These are phyloP conservation scores for Encarsia formosa DNA, from an alignment of 2,888 invertebrate species.

Conservation along the genomic window DNA sequence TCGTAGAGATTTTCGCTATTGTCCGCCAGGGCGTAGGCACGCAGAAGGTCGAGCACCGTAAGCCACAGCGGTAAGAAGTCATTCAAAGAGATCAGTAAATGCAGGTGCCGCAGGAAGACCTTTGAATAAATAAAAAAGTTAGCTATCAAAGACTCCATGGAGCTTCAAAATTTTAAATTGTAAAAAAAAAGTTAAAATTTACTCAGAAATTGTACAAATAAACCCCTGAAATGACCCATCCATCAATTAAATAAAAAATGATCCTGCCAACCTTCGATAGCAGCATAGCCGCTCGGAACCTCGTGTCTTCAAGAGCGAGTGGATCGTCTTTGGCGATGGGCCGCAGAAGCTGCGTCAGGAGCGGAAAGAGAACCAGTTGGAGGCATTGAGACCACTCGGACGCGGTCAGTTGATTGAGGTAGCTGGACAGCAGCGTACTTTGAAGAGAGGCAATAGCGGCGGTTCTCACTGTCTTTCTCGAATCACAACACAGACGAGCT, in stretches of 20 bases:
- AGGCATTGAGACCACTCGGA: conserved; percentile 95
- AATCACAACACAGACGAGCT: conserved; percentile 89
- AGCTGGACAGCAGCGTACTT: conserved; percentile 87
- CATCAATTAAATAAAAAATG: no score
- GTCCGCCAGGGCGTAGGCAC: conserved; percentile 86
- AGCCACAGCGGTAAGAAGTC: conserved; percentile 89
- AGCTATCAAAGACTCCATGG: no score
- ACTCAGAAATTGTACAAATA: not conserved
- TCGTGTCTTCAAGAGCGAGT: conserved; percentile 74
- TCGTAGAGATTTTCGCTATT: conserved; percentile 84
- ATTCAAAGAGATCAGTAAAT: conserved; percentile 75
- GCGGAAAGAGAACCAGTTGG: conserved; percentile 87
- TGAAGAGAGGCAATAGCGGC: conserved; percentile 93
- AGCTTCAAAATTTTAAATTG: no score
- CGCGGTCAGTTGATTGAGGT: conserved; percentile 82
- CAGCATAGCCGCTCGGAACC: conserved; percentile 84
- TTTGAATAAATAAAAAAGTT: no score
- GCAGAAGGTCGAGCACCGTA: conserved; percentile 86
- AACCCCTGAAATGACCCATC: no score
- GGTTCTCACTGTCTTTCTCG: conserved; percentile 79
- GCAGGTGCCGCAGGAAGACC: conserved; percentile 90
- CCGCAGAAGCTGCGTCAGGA: conserved; percentile 76
- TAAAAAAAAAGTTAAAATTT: not conserved
- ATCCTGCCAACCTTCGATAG: conserved; percentile 73
- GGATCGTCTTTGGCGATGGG: conserved; percentile 57